A percentile compares a stretch with the other conserved stretches of the same genome.
Conservation (phyloP, 2,888 invertebrate species). For the Ferdinandea cuprea region DNA sequence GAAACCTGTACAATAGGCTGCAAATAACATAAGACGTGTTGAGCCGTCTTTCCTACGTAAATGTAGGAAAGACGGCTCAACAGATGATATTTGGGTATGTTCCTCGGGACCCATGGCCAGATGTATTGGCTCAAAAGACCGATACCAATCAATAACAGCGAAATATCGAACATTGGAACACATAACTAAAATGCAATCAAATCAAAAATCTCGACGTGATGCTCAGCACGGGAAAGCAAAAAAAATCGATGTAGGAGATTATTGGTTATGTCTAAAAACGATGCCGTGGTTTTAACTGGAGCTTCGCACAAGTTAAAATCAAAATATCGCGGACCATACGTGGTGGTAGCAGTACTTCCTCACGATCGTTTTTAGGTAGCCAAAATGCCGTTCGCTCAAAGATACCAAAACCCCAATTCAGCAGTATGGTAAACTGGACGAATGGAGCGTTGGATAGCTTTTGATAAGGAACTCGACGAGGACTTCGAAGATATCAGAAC, state of each 20-base stretch:
- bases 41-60: too few species aligned
- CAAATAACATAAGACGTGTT: constrained; percentile 6
- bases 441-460: not conserved
- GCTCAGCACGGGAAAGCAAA: constrained; percentile 18
- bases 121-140: too few species aligned
- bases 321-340: constrained; percentile 26
- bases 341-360: not conserved
- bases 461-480: not conserved
- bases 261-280: constrained; percentile 27
- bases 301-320: constrained; percentile 12
- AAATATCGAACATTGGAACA: too few species aligned
- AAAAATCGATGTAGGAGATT: constrained; percentile 2
- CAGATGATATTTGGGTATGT: too few species aligned
- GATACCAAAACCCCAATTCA: constrained; percentile 9
- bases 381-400: constrained; percentile 6
- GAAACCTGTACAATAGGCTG: constrained; percentile 36
- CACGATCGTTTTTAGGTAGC: constrained; percentile 9
- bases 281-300: constrained; percentile 14
- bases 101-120: too few species aligned
- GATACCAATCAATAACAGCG: too few species aligned
- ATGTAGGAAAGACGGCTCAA: too few species aligned
- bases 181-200: not conserved
- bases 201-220: constrained; percentile 22
- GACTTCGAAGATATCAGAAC: constrained; percentile 2
- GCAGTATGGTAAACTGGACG: not conserved